Percentiles rank a stretch among this genome's conserved stretches.
phyloP scores from a whole-genome alignment of 2,797 vertebrate species.

The Phaenicophaeus curvirostris region DNA sequence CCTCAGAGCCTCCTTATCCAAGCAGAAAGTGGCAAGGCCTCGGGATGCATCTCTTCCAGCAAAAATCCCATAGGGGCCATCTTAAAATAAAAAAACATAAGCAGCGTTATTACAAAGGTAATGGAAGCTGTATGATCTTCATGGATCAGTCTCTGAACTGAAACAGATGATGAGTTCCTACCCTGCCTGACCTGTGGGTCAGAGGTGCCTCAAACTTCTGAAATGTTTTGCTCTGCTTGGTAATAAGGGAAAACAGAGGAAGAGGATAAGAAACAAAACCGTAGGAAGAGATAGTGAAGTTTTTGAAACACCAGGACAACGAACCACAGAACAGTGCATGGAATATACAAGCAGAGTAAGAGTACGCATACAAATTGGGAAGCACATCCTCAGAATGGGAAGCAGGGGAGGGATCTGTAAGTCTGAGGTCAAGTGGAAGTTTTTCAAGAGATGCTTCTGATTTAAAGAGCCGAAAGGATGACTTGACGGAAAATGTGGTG shows the following conservation, averaged over 20 bases:
- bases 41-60: slow-evolving; percentile 95
- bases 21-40: slow-evolving; percentile 95
- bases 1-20: slow-evolving; percentile 93
- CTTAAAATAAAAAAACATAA: slow-evolving; percentile 76
- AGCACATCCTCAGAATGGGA: not conserved
- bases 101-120: slow-evolving; percentile 1
- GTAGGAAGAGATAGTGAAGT: not conserved
- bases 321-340: rapidly evolving
- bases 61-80: slow-evolving; percentile 95
- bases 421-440: not conserved
- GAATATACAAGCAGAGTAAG: not conserved
- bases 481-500: not conserved
- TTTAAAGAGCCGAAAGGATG: not conserved
- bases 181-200: not conserved
- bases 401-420: not conserved
- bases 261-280: not conserved
- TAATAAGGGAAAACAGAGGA: not conserved
- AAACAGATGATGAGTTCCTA: not conserved
- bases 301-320: not conserved
- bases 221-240: not conserved
- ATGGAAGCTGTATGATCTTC: not conserved
- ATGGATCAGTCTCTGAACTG: not conserved
- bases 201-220: not conserved
- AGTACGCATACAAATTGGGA: not conserved
- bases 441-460: not conserved